phyloP scores from a whole-genome alignment of 2,888 invertebrate genomes.

The Eurois occulta region DNA sequence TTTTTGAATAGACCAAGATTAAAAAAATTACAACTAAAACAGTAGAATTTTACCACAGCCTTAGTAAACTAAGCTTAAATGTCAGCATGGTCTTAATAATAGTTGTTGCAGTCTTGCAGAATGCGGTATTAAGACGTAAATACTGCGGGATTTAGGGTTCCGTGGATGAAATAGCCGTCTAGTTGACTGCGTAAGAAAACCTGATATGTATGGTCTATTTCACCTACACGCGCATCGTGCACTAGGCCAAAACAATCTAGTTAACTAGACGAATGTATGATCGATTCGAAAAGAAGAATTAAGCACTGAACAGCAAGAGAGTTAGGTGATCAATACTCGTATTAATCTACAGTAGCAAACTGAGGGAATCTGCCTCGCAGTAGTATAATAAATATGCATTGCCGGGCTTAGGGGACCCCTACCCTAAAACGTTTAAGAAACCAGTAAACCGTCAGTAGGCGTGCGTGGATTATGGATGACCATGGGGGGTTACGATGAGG shows the following conservation, averaged over 20 bases:
- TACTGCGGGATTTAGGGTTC: conserved; percentile 37
- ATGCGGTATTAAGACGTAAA: conserved; percentile 45
- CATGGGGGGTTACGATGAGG: too few relatives aligned
- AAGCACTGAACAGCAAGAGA: neutral
- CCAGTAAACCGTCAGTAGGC: neutral
- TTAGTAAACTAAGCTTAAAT: conserved; percentile 17
- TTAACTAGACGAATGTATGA: neutral
- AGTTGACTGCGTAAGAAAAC: neutral
- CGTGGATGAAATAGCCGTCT: neutral
- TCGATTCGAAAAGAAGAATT: neutral
- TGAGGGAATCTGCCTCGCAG: neutral
- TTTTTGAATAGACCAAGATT: neutral
- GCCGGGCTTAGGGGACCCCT: neutral
- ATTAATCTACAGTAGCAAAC: too few relatives aligned
- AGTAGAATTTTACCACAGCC: neutral
- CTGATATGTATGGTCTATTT: neutral
- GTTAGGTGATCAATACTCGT: neutral
- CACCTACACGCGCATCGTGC: too few relatives aligned
- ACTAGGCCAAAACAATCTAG: neutral
- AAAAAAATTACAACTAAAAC: neutral
- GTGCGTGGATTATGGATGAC: neutral
- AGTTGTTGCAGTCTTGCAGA: conserved; percentile 21
- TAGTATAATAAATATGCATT: neutral
- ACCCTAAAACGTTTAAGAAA: neutral
- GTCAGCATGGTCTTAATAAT: conserved; percentile 17